A percentile compares a stretch with the other conserved stretches of the same genome.
phyloP scores from a whole-genome alignment of 2,888 invertebrate genomes.

The Atethmia centrago region DNA sequence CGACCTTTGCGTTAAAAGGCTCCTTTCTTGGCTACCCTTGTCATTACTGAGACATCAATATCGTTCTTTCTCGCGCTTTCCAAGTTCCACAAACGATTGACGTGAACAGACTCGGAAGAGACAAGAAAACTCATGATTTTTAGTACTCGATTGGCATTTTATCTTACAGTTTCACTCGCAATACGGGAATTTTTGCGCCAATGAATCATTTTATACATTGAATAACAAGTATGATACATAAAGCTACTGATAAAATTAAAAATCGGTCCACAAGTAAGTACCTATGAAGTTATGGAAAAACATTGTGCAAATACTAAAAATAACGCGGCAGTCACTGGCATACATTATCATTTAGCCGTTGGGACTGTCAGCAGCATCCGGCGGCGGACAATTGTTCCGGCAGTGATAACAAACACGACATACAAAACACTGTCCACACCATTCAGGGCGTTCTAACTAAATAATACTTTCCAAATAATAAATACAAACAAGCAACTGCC shows the following conservation, averaged over 20 bases:
- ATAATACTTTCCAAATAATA: slow-evolving; percentile 53
- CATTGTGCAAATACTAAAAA: slow-evolving; percentile 56
- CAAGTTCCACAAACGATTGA: slow-evolving; percentile 22
- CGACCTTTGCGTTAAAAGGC: slow-evolving; percentile 43
- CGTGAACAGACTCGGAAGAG: slow-evolving; percentile 19
- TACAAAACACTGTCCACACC: slow-evolving; percentile 51
- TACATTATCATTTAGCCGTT: slow-evolving; percentile 67
- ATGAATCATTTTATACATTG: slow-evolving; percentile 1
- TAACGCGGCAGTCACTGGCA: slow-evolving; percentile 39
- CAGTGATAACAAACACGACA: slow-evolving; percentile 68
- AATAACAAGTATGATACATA: neutral
- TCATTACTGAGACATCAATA: slow-evolving; percentile 56
- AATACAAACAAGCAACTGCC: slow-evolving; percentile 34
- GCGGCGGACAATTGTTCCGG: slow-evolving; percentile 66
- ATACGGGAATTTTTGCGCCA: slow-evolving; percentile 10
- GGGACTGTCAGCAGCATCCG: slow-evolving; percentile 66
- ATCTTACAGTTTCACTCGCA: slow-evolving; percentile 23
- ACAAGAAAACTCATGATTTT: slow-evolving; percentile 8
- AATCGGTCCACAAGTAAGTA: slow-evolving; percentile 1
- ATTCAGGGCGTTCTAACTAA: slow-evolving; percentile 43
- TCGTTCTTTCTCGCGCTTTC: slow-evolving; percentile 20
- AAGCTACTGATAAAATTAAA: slow-evolving; percentile 14
- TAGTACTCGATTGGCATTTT: slow-evolving; percentile 8
- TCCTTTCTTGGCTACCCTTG: slow-evolving; percentile 49
- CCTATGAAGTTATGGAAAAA: slow-evolving; percentile 25